A percentile compares a stretch with the other conserved stretches of the same genome.
Evolutionary conservation across 2,888 invertebrate species (phyloP).

Genomic region (Leucophenga montana): DNA sequence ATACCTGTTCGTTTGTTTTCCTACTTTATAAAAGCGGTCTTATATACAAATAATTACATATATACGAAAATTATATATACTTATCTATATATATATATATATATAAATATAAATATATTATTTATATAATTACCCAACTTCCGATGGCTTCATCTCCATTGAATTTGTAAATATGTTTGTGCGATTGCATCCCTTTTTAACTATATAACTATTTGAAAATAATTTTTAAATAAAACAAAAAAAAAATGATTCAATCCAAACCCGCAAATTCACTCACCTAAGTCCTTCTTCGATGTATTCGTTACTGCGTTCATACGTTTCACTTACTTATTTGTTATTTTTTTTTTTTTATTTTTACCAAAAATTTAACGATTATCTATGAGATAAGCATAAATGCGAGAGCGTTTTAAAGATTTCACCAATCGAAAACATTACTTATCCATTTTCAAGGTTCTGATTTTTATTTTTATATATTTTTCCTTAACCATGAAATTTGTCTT

Average conservation of each 20-base stretch:
- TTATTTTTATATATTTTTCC: too few species aligned
- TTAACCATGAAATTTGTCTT: too few species aligned
- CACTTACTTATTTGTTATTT: too few species aligned
- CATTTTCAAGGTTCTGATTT: too few species aligned
- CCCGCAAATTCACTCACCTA: not conserved
- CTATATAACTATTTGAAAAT: not conserved
- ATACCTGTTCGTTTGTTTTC: constrained; percentile 48
- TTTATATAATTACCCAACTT: constrained; percentile 33
- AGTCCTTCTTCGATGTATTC: not conserved
- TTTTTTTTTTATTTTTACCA: too few species aligned
- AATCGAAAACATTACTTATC: too few species aligned
- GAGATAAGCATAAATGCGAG: not conserved
- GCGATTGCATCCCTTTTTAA: constrained; percentile 67
- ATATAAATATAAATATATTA: constrained; percentile 20
- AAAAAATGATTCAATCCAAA: not conserved
- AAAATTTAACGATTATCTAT: not conserved
- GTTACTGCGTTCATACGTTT: constrained; percentile 2
- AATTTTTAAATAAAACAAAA: constrained; percentile 2
- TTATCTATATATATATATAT: constrained; percentile 37
- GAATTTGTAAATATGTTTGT: constrained; percentile 71
- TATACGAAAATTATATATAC: constrained; percentile 19
- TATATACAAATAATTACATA: constrained; percentile 34
- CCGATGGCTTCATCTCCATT: constrained; percentile 57
- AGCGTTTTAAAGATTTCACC: too few species aligned
- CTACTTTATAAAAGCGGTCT: constrained; percentile 49